These are phyloP conservation scores for Paramormyrops hopkinsi DNA, from an alignment of 2,797 vertebrate genomes.

Conservation along the genomic window DNA sequence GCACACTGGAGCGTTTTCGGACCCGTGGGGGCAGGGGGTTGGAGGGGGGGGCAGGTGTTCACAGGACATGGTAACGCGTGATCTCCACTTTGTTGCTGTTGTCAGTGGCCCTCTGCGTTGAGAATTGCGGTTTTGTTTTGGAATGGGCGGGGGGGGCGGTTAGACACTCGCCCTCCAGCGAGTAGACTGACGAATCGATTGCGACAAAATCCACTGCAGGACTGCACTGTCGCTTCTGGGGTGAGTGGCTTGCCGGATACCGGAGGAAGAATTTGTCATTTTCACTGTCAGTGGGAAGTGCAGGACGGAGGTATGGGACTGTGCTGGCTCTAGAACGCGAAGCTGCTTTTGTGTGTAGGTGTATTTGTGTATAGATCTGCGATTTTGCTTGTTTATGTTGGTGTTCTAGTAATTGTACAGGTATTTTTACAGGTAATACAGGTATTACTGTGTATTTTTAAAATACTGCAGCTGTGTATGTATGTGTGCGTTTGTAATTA, in stretches of 20 bases:
- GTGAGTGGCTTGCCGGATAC: neutral
- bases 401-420: neutral
- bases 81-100: neutral
- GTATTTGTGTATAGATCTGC: neutral
- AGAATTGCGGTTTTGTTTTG: neutral
- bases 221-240: neutral
- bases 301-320: neutral
- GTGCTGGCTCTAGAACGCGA: neutral
- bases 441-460: neutral
- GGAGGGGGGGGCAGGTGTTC: neutral
- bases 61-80: neutral
- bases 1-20: neutral
- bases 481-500: neutral
- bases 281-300: neutral
- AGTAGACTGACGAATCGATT: neutral
- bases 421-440: too few relatives aligned
- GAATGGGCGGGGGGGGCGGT: neutral
- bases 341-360: neutral
- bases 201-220: neutral
- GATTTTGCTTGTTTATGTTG: neutral
- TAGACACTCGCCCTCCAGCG: neutral
- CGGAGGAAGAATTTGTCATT: neutral
- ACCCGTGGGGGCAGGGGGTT: neutral
- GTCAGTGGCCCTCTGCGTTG: neutral
- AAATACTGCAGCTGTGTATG: conserved; percentile 1